A percentile compares a stretch with the other conserved stretches of the same genome.
These are phyloP conservation scores for Enteromius radiatus DNA, from an alignment of 2,797 vertebrate genomes.

Conservation along the genomic window DNA sequence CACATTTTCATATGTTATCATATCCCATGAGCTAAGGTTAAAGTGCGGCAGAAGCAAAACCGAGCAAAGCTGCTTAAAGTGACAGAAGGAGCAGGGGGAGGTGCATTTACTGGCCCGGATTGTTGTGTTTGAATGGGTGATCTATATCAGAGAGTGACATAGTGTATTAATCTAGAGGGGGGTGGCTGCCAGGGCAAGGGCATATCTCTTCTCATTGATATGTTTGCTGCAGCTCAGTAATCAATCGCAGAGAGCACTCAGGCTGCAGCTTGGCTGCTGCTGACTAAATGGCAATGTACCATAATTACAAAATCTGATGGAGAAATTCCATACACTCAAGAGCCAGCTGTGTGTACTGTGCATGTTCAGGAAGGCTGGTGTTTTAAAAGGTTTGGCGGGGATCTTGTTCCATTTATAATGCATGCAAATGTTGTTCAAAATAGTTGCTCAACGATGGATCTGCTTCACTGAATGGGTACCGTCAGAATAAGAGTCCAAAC, in stretches of 20 bases:
- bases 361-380: not conserved
- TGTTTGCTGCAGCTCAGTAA: constrained; percentile 65
- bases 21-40: not conserved
- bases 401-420: not conserved
- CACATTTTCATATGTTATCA: constrained; percentile 9
- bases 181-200: constrained; percentile 56
- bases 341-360: constrained; percentile 35
- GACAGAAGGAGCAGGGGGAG: constrained; percentile 30
- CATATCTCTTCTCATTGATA: constrained; percentile 66
- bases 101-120: constrained; percentile 57
- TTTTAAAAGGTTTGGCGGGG: constrained; percentile 2
- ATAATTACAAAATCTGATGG: constrained; percentile 56
- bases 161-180: constrained; percentile 62
- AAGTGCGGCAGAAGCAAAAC: constrained; percentile 5
- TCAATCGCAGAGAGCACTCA: constrained; percentile 58
- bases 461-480: not conserved
- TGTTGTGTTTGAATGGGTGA: constrained; percentile 63
- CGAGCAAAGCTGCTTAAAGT: constrained; percentile 12
- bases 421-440: too few species aligned
- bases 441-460: not conserved
- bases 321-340: constrained; percentile 48
- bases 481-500: not conserved
- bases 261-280: constrained; percentile 53
- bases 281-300: constrained; percentile 57
- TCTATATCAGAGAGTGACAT: constrained; percentile 63